These are phyloP conservation scores for Cerceris ruficornis DNA, from an alignment of 2,888 invertebrate species.

Conservation along the genomic window DNA sequence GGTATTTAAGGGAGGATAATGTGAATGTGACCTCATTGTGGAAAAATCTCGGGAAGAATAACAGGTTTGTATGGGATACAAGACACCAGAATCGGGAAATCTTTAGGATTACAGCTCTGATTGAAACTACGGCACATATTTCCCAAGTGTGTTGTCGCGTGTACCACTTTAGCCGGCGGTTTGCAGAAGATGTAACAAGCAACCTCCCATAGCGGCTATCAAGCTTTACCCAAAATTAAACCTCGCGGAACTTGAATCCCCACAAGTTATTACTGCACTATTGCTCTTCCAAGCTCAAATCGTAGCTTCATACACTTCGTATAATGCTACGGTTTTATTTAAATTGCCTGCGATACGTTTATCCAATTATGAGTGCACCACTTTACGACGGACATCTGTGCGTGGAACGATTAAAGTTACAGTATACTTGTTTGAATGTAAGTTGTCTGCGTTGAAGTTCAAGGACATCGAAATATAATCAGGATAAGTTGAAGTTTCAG, in stretches of 20 bases:
- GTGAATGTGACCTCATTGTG: neutral
- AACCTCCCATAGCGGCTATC: conserved; percentile 74
- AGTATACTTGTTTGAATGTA: neutral
- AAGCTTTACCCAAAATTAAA: conserved; percentile 77
- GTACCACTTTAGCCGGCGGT: conserved; percentile 58
- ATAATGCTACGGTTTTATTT: conserved; percentile 13
- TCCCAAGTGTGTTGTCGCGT: conserved; percentile 75
- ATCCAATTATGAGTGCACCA: neutral
- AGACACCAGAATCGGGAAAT: conserved; percentile 41
- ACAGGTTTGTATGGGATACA: neutral
- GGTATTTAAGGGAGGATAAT: neutral
- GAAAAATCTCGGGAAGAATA: neutral
- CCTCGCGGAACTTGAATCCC: conserved; percentile 63
- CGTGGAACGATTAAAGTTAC: neutral
- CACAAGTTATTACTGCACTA: conserved; percentile 58
- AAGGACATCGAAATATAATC: no score
- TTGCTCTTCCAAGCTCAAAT: conserved; percentile 38
- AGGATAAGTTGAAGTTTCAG: no score
- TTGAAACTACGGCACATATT: conserved; percentile 74
- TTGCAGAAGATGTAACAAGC: conserved; percentile 60
- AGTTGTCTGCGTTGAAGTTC: neutral
- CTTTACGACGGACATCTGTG: neutral
- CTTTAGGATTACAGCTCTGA: conserved; percentile 55
- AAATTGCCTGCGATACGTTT: neutral
- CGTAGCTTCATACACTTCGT: conserved; percentile 7